Evolutionary conservation across 2,888 invertebrate genomes (phyloP).

Genomic region (Bellardia bayeri): DNA sequence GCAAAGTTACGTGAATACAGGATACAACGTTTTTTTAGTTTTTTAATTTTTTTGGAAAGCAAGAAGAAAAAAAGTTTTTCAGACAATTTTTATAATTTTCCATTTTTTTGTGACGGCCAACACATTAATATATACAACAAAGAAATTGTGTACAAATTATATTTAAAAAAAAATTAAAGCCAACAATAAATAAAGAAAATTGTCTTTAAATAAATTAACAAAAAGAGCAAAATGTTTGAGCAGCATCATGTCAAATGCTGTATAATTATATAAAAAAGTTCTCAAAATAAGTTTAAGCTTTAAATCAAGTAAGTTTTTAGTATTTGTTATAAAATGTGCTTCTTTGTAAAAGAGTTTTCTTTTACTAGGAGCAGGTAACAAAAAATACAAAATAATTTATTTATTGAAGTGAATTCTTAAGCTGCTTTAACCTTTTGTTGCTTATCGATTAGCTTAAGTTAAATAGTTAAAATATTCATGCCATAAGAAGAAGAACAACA

Average conservation of each 20-base stretch:
- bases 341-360: too few relatives aligned
- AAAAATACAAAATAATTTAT: background rate
- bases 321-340: background rate
- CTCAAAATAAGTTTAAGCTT: conserved; percentile 20
- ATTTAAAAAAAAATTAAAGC: conserved; percentile 7
- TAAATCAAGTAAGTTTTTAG: conserved; percentile 55
- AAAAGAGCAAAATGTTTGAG: conserved; percentile 14
- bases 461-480: conserved; percentile 70
- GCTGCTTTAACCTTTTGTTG: conserved; percentile 69
- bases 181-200: background rate
- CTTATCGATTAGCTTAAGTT: conserved; percentile 72
- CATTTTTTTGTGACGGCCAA: conserved; percentile 19
- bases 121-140: conserved; percentile 33
- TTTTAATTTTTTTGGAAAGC: conserved; percentile 59
- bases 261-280: conserved; percentile 50
- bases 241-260: conserved; percentile 16
- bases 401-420: conserved; percentile 44
- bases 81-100: conserved; percentile 56
- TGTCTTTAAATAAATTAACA: conserved; percentile 1
- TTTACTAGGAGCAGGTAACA: too few relatives aligned
- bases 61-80: conserved; percentile 50
- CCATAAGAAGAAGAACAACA: conserved; percentile 45
- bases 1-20: conserved; percentile 76
- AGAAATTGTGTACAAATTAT: conserved; percentile 45
- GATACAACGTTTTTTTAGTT: conserved; percentile 70